phyloP scores from a whole-genome alignment of 2,888 invertebrate genomes.

The Omphaloscelis lunosa region DNA sequence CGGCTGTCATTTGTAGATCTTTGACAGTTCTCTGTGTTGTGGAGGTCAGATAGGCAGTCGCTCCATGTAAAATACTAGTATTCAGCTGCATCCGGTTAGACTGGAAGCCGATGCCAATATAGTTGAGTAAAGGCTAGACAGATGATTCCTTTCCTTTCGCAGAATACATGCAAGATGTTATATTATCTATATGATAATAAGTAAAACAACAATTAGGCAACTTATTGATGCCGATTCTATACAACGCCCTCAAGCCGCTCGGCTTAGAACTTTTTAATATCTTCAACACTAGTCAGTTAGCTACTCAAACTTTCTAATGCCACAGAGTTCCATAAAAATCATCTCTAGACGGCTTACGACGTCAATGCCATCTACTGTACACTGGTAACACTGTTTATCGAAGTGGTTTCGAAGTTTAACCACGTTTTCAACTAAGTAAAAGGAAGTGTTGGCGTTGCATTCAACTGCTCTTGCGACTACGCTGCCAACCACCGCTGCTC shows the following conservation, averaged over 20 bases:
- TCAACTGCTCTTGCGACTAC: background rate
- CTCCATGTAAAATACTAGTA: too few relatives aligned
- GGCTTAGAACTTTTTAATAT: slow-evolving; percentile 9
- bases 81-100: too few relatives aligned
- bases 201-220: too few relatives aligned
- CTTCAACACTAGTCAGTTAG: background rate
- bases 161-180: too few relatives aligned
- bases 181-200: too few relatives aligned
- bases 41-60: too few relatives aligned
- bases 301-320: slow-evolving; percentile 16
- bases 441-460: slow-evolving; percentile 7
- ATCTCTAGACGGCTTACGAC: background rate
- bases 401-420: background rate
- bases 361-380: slow-evolving; percentile 49
- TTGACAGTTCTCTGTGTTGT: too few relatives aligned
- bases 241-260: slow-evolving; percentile 34
- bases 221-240: background rate
- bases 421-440: slow-evolving; percentile 33
- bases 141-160: too few relatives aligned
- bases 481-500: background rate
- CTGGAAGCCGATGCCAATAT: too few relatives aligned
- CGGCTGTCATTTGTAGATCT: too few relatives aligned
- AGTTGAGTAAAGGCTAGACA: too few relatives aligned
- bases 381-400: background rate
- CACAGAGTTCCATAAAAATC: background rate